Evolutionary conservation across 2,113 vertebrate genomes (phyloP).

Genomic region (Balaeniceps rex): DNA sequence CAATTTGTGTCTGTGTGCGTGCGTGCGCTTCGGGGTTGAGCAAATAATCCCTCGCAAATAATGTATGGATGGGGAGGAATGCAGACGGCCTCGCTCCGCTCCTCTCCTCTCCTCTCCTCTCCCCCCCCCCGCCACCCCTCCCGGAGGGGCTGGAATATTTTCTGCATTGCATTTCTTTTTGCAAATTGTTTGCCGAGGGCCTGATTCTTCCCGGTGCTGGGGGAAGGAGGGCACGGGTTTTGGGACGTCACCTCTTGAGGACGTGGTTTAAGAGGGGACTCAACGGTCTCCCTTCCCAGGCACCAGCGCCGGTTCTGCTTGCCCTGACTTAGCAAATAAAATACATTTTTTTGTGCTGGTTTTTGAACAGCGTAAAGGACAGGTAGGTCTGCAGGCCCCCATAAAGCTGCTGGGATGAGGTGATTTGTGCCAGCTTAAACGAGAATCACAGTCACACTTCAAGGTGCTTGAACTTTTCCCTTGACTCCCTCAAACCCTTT

Average conservation of each 20-base stretch:
- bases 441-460: neutral
- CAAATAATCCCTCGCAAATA: neutral
- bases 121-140: too few relatives aligned
- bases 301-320: neutral
- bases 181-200: neutral
- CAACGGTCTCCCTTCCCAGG: neutral
- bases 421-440: neutral
- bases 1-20: neutral
- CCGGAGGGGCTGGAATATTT: neutral
- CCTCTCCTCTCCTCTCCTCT: neutral
- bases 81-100: neutral
- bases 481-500: neutral
- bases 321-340: neutral
- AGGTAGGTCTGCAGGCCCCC: neutral
- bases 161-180: neutral
- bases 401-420: neutral
- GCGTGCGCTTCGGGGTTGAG: neutral
- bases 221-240: neutral
- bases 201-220: neutral
- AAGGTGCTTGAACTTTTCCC: slow-evolving; percentile 1
- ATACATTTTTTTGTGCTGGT: neutral
- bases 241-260: neutral
- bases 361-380: neutral
- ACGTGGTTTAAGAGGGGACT: neutral
- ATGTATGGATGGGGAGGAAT: neutral